These are phyloP conservation scores for Parnassius mnemosyne DNA, from an alignment of 2,888 invertebrate species.

Conservation along the genomic window DNA sequence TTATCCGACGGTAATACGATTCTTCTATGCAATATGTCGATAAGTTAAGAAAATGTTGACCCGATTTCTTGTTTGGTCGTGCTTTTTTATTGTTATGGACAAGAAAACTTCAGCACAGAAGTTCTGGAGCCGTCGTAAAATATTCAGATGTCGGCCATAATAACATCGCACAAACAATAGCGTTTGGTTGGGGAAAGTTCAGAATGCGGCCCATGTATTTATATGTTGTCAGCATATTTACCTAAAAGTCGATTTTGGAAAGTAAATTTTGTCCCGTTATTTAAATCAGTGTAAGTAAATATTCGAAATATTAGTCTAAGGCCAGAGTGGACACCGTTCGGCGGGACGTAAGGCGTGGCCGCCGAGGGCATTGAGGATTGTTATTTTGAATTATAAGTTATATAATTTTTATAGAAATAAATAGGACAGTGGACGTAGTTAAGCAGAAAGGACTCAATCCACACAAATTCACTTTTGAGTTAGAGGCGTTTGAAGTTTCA, in stretches of 20 bases:
- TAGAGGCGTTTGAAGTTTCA: too few species aligned
- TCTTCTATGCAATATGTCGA: conserved; percentile 7
- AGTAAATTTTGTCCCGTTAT: conserved; percentile 9
- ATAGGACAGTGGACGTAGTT: too few species aligned
- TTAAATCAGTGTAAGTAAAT: too few species aligned
- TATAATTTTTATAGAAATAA: too few species aligned
- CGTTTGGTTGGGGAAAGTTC: conserved; percentile 9
- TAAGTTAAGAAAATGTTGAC: conserved; percentile 18
- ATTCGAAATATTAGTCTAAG: too few species aligned
- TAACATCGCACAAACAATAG: conserved; percentile 31
- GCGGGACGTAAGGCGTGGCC: too few species aligned
- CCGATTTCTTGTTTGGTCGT: conserved; percentile 24
- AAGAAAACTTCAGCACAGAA: conserved; percentile 47
- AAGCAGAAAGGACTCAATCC: too few species aligned
- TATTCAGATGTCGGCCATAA: conserved; percentile 58
- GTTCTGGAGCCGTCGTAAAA: conserved; percentile 47
- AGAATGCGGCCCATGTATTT: conserved; percentile 1
- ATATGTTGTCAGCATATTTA: conserved; percentile 18
- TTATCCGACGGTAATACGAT: too few species aligned
- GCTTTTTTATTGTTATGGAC: conserved; percentile 26
- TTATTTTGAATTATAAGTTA: too few species aligned
- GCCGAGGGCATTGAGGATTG: too few species aligned
- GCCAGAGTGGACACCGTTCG: too few species aligned
- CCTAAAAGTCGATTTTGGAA: conserved; percentile 3
- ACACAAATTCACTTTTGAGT: too few species aligned